phyloP scores from a whole-genome alignment of 2,888 invertebrate species.

The Acanthosepion lycidas region DNA sequence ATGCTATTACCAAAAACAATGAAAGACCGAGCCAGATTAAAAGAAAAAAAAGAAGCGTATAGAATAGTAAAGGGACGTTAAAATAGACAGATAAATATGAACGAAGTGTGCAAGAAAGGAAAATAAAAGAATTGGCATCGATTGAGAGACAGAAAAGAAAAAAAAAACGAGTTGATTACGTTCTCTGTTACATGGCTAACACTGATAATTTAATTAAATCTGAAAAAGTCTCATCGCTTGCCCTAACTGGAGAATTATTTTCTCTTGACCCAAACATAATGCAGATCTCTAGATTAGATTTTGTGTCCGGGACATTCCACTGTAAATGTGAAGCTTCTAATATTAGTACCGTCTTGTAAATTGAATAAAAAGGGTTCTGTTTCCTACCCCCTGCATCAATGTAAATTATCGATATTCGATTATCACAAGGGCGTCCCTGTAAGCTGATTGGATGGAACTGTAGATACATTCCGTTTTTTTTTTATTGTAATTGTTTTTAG shows the following conservation, averaged over 20 bases:
- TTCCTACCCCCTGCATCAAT: background rate
- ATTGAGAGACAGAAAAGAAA: background rate
- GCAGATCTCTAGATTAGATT: background rate
- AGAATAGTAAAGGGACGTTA: too few species aligned
- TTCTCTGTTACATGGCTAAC: background rate
- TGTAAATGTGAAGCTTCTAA: background rate
- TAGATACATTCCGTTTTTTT: background rate
- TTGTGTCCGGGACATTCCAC: background rate
- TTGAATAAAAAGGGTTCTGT: background rate
- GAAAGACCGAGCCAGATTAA: too few species aligned
- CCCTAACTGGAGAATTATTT: background rate
- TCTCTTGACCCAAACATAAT: background rate
- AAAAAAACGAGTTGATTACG: background rate
- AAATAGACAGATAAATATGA: background rate
- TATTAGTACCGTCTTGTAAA: background rate
- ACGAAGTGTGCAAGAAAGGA: background rate
- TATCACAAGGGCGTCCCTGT: background rate
- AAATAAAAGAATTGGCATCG: background rate
- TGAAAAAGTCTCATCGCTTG: background rate
- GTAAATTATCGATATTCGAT: background rate
- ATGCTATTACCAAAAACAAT: too few species aligned
- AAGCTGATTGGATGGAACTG: background rate
- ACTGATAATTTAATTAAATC: background rate
- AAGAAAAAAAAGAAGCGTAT: too few species aligned
- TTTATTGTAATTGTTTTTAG: background rate